Evolutionary conservation across 2,113 vertebrate genomes (phyloP), one percentile per base, ranked within the genome.

Genomic region (Platysternon megacephalum): DNA sequence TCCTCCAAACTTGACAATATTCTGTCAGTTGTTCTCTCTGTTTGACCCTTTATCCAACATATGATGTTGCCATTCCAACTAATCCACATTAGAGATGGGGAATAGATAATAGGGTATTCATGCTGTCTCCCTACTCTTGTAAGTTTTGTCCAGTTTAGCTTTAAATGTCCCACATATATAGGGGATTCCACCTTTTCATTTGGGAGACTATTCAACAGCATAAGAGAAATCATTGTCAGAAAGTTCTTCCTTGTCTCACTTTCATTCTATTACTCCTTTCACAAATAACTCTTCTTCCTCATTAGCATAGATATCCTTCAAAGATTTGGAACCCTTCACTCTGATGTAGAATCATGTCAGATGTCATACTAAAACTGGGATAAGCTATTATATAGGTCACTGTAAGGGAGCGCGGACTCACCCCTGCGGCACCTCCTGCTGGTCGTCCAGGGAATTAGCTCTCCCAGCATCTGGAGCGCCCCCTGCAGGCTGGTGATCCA

Each of bases 1-100:
- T 93, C 82, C 87, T 89, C 17, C 7, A 88, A 89, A 91, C 89
- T 93, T 93, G n/a, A n/a, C 72, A 22, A 46, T 83, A 95, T 76
- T 2, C 9, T 82, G 10, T 44, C 52, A 72, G 83, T 84, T 93
- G 58, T 55, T 17, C 9, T 95, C 79, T 91, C 22, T 89, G 78
- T 90, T 94, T 92, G 91, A 91, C 7, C 5, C 91, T 84, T 29
- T 58, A 91, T 16, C 24, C 32, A 93, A 89, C 53, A 42, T 28
- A 76, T 17, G 76, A 9, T 55, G 8, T 68, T 95, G 4, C 32
- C 84, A 52, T 76, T 82, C 65, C 13, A 55, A n/a, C 86, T 92
- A 2, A 88, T 46, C 6, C 39, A 79, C 11, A 52, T 4, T 46
- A 11, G 24, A 88, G 88, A 90, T 19, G 21, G 51, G 82, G 92